Conservation (phyloP, 2,113 vertebrate species). For the Chauna torquata region DNA sequence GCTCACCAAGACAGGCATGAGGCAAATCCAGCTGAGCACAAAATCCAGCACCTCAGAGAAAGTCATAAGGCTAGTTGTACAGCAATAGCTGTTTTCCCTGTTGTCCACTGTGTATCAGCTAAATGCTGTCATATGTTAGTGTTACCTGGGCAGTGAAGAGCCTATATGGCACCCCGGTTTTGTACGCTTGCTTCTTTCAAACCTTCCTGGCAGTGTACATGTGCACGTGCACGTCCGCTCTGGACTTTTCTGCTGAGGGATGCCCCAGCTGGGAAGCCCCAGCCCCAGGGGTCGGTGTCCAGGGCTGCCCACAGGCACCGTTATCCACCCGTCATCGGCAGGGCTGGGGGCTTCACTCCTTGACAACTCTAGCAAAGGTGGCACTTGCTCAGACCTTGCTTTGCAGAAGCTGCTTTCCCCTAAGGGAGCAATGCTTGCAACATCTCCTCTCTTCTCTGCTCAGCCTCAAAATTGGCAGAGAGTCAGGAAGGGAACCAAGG, state of each 20-base stretch:
- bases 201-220: neutral
- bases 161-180: neutral
- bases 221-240: neutral
- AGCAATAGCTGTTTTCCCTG: neutral
- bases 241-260: neutral
- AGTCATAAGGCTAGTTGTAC: neutral
- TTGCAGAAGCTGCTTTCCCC: neutral
- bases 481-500: rapidly evolving
- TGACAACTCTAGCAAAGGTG: neutral
- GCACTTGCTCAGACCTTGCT: neutral
- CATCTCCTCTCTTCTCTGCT: neutral
- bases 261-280: neutral
- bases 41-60: neutral
- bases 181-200: neutral
- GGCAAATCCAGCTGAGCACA: neutral
- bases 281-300: too few species aligned
- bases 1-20: neutral
- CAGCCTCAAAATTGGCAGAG: neutral
- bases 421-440: neutral
- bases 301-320: neutral
- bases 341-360: rapidly evolving
- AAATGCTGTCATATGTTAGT: neutral
- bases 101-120: neutral
- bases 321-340: neutral
- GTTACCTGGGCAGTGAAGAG: neutral